A percentile compares a stretch with the other conserved stretches of the same genome.
Evolutionary conservation across 2,888 invertebrate species (phyloP).

Genomic region (Prenolepis imparis): DNA sequence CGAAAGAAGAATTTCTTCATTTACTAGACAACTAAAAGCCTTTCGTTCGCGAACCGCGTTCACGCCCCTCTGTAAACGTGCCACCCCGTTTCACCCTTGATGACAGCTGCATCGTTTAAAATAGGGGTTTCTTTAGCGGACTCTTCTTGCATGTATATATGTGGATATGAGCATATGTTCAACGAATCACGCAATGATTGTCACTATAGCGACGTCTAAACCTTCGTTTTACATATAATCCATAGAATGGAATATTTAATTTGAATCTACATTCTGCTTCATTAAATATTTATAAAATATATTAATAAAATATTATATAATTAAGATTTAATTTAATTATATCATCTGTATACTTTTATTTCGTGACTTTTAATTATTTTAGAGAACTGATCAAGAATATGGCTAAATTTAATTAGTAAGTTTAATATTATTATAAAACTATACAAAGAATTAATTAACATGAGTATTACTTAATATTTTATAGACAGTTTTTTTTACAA

Average conservation of each 20-base stretch:
- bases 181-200: slow-evolving; percentile 61
- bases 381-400: not conserved
- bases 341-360: not conserved
- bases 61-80: slow-evolving; percentile 68
- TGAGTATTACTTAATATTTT: not conserved
- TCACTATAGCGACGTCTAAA: not conserved
- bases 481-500: not conserved
- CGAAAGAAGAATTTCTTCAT: slow-evolving; percentile 62
- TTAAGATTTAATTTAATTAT: slow-evolving; percentile 3
- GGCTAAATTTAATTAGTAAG: not conserved
- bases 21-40: slow-evolving; percentile 57
- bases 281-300: not conserved
- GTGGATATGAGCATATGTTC: slow-evolving; percentile 55
- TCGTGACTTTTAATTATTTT: slow-evolving; percentile 6
- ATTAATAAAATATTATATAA: not conserved
- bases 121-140: slow-evolving; percentile 69
- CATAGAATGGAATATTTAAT: not conserved
- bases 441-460: slow-evolving; percentile 4
- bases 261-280: slow-evolving; percentile 6
- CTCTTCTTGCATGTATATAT: slow-evolving; percentile 2
- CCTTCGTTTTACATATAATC: not conserved
- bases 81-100: slow-evolving; percentile 53
- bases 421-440: not conserved
- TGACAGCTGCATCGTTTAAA: slow-evolving; percentile 74
- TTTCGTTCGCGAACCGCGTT: slow-evolving; percentile 61